Conservation (phyloP, 1,140 invertebrate genomes). For the Ladona fulva region DNA sequence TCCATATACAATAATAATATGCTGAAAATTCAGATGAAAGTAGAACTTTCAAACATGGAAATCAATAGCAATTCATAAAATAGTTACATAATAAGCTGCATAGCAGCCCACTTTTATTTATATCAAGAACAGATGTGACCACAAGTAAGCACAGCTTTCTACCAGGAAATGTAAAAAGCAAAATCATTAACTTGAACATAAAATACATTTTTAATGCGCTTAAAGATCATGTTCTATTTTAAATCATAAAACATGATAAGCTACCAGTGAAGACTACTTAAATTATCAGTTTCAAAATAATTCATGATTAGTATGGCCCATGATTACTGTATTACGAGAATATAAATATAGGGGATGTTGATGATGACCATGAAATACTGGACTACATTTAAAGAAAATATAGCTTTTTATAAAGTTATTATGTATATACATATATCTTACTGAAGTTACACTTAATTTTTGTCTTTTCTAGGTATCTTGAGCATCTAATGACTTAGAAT, state of each 20-base stretch:
- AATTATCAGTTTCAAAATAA: not conserved
- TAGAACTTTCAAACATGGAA: too few species aligned
- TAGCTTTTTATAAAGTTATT: not conserved
- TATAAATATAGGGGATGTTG: not conserved
- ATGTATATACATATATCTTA: too few species aligned
- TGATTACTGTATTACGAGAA: not conserved
- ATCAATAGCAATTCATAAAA: too few species aligned
- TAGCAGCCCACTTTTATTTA: constrained; percentile 1
- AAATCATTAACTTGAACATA: not conserved
- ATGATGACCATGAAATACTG: not conserved
- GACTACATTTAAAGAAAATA: not conserved
- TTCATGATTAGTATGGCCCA: not conserved
- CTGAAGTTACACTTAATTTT: not conserved
- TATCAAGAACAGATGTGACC: constrained; percentile 5
- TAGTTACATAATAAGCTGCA: not conserved
- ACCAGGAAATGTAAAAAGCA: constrained; percentile 6
- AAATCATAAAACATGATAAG: not conserved
- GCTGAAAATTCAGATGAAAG: too few species aligned
- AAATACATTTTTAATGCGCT: not conserved
- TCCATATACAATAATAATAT: too few species aligned
- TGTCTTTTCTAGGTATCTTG: not conserved
- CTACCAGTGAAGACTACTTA: not conserved
- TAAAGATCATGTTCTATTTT: not conserved
- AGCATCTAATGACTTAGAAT: not conserved
- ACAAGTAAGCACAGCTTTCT: not conserved